These are phyloP conservation scores for Fistularia commersonii DNA, from an alignment of 2,797 vertebrate species.

Conservation along the genomic window DNA sequence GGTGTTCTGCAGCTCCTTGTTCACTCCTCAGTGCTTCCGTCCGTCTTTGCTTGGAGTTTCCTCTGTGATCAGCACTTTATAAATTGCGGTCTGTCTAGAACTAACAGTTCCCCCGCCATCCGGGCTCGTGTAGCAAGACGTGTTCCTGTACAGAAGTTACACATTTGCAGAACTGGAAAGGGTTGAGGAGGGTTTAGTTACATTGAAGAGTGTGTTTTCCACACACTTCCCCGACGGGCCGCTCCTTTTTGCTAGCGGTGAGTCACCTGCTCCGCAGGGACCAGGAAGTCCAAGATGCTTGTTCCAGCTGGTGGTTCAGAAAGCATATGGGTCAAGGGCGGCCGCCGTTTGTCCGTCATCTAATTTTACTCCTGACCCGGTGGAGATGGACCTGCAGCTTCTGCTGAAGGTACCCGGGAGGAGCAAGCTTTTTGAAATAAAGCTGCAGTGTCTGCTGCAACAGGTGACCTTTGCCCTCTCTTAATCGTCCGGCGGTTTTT, in stretches of 20 bases:
- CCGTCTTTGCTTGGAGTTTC: too few relatives aligned
- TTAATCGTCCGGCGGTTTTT: background rate
- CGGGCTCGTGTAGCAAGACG: too few relatives aligned
- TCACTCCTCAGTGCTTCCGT: too few relatives aligned
- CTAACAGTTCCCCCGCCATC: too few relatives aligned
- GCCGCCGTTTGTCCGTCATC: constrained; percentile 19
- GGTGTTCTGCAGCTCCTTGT: too few relatives aligned
- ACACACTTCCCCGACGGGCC: constrained; percentile 8
- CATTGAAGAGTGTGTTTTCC: too few relatives aligned
- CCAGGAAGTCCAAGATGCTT: constrained; percentile 19
- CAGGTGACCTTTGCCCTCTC: background rate
- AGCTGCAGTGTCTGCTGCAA: background rate
- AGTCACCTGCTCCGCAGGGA: constrained; percentile 38
- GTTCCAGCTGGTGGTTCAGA: background rate
- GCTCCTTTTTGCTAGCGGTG: constrained; percentile 28
- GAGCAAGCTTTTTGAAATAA: constrained; percentile 7
- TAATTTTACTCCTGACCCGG: constrained; percentile 13
- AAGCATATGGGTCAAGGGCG: constrained; percentile 38
- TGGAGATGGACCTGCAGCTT: constrained; percentile 7
- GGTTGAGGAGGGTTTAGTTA: too few relatives aligned
- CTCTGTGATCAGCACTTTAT: too few relatives aligned
- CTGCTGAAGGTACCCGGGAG: constrained; percentile 3
- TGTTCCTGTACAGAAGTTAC: too few relatives aligned
- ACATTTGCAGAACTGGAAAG: too few relatives aligned
- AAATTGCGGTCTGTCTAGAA: too few relatives aligned